These are phyloP conservation scores for Nannoperca obscura DNA, from an alignment of 2,797 vertebrate genomes.

Conservation along the genomic window DNA sequence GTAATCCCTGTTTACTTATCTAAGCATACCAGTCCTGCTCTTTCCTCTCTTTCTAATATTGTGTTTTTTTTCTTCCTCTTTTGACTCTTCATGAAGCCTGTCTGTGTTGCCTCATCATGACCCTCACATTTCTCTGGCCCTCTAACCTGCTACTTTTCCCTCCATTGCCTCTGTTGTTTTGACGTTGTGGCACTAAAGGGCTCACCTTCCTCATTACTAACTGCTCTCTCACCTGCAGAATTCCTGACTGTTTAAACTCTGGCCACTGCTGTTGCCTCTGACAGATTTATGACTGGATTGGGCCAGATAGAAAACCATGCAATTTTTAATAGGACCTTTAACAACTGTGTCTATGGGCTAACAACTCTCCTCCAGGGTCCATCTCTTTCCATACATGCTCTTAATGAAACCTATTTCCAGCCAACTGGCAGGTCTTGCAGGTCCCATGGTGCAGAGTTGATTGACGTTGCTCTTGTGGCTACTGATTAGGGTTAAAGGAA, in stretches of 20 bases:
- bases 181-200: slow-evolving; percentile 50
- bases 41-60: slow-evolving; percentile 8
- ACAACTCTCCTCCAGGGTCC: slow-evolving; percentile 55
- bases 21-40: slow-evolving; percentile 18
- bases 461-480: slow-evolving; percentile 55
- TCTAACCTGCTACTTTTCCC: slow-evolving; percentile 6
- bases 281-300: slow-evolving; percentile 72
- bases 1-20: slow-evolving; percentile 62
- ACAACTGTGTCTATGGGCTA: slow-evolving; percentile 52
- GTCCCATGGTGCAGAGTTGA: slow-evolving; percentile 52
- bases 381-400: slow-evolving; percentile 61
- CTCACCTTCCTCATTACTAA: slow-evolving; percentile 53
- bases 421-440: slow-evolving; percentile 61
- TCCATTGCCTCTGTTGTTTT: slow-evolving; percentile 42
- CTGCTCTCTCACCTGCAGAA: slow-evolving; percentile 73
- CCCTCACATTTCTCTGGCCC: slow-evolving; percentile 10
- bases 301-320: slow-evolving; percentile 47
- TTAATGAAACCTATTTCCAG: slow-evolving; percentile 68
- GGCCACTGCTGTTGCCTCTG: slow-evolving; percentile 52
- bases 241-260: slow-evolving; percentile 72
- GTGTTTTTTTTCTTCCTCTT: slow-evolving; percentile 2
- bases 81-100: slow-evolving; percentile 9
- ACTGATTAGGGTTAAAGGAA: slow-evolving; percentile 66
- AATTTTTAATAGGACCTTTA: slow-evolving; percentile 66
- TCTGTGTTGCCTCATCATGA: slow-evolving; percentile 29